Base-by-base conservation (phyloP, 2,888 invertebrate species). In the Rutpela maculata region DNA sequence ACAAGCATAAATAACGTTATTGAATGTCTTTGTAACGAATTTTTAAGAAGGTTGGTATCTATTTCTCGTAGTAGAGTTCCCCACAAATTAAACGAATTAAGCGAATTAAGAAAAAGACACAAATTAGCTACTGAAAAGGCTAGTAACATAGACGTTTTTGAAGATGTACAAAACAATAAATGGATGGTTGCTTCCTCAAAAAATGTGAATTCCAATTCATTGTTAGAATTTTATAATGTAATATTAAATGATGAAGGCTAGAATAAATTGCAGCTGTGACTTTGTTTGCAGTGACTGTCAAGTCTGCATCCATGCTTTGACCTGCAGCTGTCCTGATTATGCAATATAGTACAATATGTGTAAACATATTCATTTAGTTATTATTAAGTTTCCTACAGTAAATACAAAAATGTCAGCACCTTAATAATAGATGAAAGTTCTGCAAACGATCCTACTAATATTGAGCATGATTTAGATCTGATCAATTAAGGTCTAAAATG, bases 321-420 rank as follows among this genome's bases (percentile, higher is more conserved):
- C 62, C 35, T 62, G 62, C 35, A 62, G 35, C 17, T 62, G 62
- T 17, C 62, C 31, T 62, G 62, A 62, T 31, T 62, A 62, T 62
- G 7, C 35, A 15, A 35, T 62, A n/a, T 15, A 26, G 15, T 35
- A 31, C n/a, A 62, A 62, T 17, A 59, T 59, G 59, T 59, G 59
- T 6, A 59, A 59, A 19, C 22, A 59, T 22, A 19, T 59, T 7
- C 59, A 59, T 59, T 56, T 56, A 56, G 56, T 56, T 56, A 12
- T 6, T n/a, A 22, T 9, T 22, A 59, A 18, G 12, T 59, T 59
- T 19, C 19, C 19, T 22, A 5, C 22, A 59, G 7, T 22, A 22
- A 59, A 59, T 56, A 56, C 56, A 31, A 62, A 26, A 31, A 62
- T n/a, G 9, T 5, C n/a, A n/a, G n/a, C n/a, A n/a, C n/a, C n/a